A percentile compares a stretch with the other conserved stretches of the same genome.
Evolutionary conservation across 1,140 invertebrate genomes (phyloP).

Genomic region (Chymomyza costata): DNA sequence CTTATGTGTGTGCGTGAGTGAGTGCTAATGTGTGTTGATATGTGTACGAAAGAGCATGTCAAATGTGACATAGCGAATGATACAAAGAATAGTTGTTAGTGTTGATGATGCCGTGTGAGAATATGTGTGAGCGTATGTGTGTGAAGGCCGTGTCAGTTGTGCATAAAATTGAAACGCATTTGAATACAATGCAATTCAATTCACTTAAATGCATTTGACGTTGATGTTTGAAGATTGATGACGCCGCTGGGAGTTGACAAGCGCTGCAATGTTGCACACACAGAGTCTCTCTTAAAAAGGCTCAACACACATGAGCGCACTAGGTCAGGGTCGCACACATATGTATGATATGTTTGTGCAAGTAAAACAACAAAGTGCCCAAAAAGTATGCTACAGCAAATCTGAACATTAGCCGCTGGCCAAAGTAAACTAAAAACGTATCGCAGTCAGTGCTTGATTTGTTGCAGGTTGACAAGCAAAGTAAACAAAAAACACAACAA

Average conservation of each 20-base stretch:
- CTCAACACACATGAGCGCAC: constrained; percentile 4
- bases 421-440: constrained; percentile 18
- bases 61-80: constrained; percentile 5
- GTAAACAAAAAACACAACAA: not conserved
- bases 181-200: constrained; percentile 38
- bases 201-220: constrained; percentile 27
- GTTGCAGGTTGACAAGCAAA: too few relatives aligned
- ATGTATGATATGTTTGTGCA: too few relatives aligned
- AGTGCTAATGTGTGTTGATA: too few relatives aligned
- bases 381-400: constrained; percentile 25
- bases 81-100: not conserved
- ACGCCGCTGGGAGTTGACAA: constrained; percentile 14
- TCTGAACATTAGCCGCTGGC: constrained; percentile 9
- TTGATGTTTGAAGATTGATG: constrained; percentile 13
- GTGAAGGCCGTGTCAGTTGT: constrained; percentile 20
- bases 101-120: too few relatives aligned
- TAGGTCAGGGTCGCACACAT: constrained; percentile 52
- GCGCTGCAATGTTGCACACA: not conserved
- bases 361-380: not conserved
- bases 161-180: constrained; percentile 36
- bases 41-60: constrained; percentile 4
- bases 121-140: constrained; percentile 8
- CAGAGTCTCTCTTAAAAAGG: too few relatives aligned
- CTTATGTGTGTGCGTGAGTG: not conserved
- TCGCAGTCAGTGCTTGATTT: too few relatives aligned